These are phyloP conservation scores for Macrophya alboannulata DNA, from an alignment of 2,888 invertebrate genomes.

Conservation along the genomic window DNA sequence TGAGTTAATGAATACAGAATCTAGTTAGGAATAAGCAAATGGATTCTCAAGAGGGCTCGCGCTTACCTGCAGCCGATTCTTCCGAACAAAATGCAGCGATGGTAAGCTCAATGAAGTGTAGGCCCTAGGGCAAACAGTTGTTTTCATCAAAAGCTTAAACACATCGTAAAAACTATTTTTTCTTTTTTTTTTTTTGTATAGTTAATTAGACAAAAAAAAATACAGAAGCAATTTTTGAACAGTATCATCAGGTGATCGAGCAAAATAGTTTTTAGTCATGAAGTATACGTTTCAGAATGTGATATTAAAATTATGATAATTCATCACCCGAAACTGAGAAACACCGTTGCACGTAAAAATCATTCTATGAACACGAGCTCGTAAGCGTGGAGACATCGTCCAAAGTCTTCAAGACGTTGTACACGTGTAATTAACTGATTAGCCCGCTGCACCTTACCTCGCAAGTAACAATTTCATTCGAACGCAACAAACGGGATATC, in stretches of 20 bases:
- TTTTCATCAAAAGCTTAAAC: not conserved
- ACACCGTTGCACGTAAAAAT: conserved; percentile 17
- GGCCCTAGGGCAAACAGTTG: not conserved
- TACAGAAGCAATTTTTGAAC: not conserved
- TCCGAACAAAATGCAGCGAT: conserved; percentile 67
- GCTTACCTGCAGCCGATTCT: conserved; percentile 65
- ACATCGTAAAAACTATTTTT: not conserved
- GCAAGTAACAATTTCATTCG: conserved; percentile 38
- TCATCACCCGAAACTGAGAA: not conserved
- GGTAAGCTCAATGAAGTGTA: conserved; percentile 69
- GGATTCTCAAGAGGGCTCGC: conserved; percentile 73
- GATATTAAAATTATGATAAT: not conserved
- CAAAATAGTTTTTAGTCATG: not conserved
- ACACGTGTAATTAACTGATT: conserved; percentile 47
- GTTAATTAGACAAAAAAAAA: not conserved
- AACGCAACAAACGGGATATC: conserved; percentile 36
- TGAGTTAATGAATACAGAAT: conserved; percentile 58
- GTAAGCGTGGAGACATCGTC: not conserved
- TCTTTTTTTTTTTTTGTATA: not conserved
- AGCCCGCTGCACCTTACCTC: conserved; percentile 33
- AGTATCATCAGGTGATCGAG: not conserved
- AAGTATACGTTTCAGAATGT: not conserved
- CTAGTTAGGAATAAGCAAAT: conserved; percentile 63
- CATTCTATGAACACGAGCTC: not conserved
- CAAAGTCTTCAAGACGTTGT: conserved; percentile 9